Evolutionary conservation across 2,113 vertebrate genomes (phyloP).

Genomic region (Fregetta grallaria): DNA sequence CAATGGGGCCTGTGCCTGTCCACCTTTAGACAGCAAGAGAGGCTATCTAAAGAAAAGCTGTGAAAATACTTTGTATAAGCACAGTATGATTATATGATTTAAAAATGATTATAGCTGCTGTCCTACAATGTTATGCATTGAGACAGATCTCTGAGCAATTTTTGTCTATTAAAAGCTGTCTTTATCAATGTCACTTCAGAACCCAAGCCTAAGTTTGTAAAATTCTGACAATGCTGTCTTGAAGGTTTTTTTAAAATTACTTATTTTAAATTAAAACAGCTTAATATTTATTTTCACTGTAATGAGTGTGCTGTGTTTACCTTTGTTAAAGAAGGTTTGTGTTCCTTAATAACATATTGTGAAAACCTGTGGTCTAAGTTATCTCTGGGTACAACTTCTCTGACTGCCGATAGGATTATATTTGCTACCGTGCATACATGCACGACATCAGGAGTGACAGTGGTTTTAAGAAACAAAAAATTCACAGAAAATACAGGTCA

Average conservation of each 20-base stretch:
- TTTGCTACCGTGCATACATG: neutral
- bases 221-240: neutral
- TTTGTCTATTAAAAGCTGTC: neutral
- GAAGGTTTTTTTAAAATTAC: neutral
- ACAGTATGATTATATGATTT: neutral
- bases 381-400: neutral
- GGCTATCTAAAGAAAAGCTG: neutral
- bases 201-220: neutral
- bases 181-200: neutral
- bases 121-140: neutral
- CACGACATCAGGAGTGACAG: neutral
- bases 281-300: neutral
- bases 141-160: neutral
- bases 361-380: neutral
- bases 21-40: neutral
- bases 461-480: neutral
- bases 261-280: neutral
- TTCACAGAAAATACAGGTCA: neutral
- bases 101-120: neutral
- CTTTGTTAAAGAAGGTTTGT: neutral
- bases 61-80: neutral
- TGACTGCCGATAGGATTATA: neutral
- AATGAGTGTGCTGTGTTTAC: neutral
- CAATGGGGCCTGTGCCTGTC: neutral
- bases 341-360: neutral